Conservation (phyloP, 2,888 invertebrate genomes). For the Patella caerulea region DNA sequence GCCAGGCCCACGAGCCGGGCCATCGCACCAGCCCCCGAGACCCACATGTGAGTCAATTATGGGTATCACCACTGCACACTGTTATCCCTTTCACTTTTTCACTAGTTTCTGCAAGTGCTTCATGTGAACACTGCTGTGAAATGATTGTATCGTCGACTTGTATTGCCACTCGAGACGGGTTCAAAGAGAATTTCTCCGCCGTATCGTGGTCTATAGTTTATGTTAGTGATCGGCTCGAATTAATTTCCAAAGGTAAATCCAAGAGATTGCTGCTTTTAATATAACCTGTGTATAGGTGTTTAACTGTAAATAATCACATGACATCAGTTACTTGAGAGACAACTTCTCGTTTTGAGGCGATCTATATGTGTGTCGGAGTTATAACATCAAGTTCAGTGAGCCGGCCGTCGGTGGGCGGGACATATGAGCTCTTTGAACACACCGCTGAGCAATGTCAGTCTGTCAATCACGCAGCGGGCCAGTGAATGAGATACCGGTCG, state of each 20-base stretch:
- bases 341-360: not conserved
- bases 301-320: not conserved
- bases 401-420: constrained; percentile 16
- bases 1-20: not conserved
- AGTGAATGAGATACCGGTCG: not conserved
- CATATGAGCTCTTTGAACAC: constrained; percentile 7
- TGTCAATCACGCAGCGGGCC: constrained; percentile 25
- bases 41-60: constrained; percentile 7
- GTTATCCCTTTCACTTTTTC: not conserved
- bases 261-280: too few species aligned
- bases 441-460: constrained; percentile 16
- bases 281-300: too few species aligned
- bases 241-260: too few species aligned
- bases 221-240: not conserved
- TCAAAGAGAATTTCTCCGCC: constrained; percentile 4
- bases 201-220: not conserved
- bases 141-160: constrained; percentile 9
- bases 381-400: not conserved
- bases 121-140: constrained; percentile 9
- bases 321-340: not conserved
- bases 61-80: not conserved
- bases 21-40: not conserved
- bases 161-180: constrained; percentile 6
- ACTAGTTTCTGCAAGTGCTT: not conserved
- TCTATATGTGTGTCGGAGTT: constrained; percentile 10